Evolutionary conservation across 2,888 invertebrate species (phyloP), one percentile per base, ranked within the genome.

Genomic region (Pseudococcus viburni): DNA sequence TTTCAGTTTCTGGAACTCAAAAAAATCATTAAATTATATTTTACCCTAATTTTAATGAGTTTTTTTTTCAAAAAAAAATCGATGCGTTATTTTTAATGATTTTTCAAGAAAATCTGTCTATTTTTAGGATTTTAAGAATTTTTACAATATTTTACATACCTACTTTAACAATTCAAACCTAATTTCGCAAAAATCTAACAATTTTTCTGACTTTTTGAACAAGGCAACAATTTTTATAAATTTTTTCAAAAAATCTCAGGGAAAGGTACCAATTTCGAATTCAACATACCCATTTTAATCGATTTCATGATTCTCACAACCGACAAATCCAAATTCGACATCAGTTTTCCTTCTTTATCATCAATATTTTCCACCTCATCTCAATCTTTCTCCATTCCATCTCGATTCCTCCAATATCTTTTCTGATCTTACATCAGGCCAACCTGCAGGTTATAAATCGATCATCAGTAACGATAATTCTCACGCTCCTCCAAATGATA

Each of bases 401-500:
- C 55, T 17, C 64, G 22, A 64, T 22, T 22, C 22, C 19, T 64
- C 9, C 64, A 22, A 64, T 64, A 59, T 59, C 59, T 59, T 22
- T 11, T 64, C n/a, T 64, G 3, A 64, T 64, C 64, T 64, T 64
- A 64, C 64, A 64, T 64, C 64, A 64, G 64, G 64, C 64, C 64
- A 64, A 64, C 22, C 64, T 64, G 9, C 22, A 12, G 64, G 64
- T 64, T 64, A 64, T 64, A 64, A 64, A 64, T 64, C 64, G 64
- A 64, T 64, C 64, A 64, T 22, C 22, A 9, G 22, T 64, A n/a
- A 64, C 64, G 64, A 64, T 64, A 64, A 64, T 64, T 64, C 64
- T 64, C 64, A 64, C 64, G 64, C 64, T 64, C 64, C 22, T 64
- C 64, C 19, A 64, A 64, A 64, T 64, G 64, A 64, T 64, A 64